Base-by-base conservation (phyloP, 2,113 vertebrate species). In the Syngnathus floridae region DNA sequence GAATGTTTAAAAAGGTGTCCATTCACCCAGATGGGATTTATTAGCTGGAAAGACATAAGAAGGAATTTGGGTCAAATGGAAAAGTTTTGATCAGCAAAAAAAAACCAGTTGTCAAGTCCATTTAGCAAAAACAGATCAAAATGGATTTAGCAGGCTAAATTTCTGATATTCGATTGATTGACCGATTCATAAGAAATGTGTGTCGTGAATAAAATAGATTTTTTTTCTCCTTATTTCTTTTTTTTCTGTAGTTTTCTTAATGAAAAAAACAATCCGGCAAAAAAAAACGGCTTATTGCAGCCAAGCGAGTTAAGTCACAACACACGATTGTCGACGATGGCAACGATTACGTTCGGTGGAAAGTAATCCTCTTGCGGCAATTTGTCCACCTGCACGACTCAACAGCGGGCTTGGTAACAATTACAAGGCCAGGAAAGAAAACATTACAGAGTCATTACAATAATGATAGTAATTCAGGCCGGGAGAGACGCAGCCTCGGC, bases 391-490 rank as follows among this genome's bases (percentile, higher is more conserved):
- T 90, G 87, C 74, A 73, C 77, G 79, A 79, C 77, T 84, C 81
- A 89, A 75, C 81, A 76, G 75, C 69, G 52, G 79, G 84, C 74
- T 88, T 86, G 88, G 82, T 80, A 90, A 88, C 86, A 89, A 88
- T 89, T 89, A 90, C 83, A 81, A 79, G 75, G 64, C 79, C 86
- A 80, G 86, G 86, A 89, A 89, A 88, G 85, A 82, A 89, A 88
- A 87, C 85, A 90, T 89, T 87, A 90, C 74, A 78, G 83, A 89
- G 81, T 80, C 87, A 88, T 90, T 90, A 90, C 78, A 85, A 80
- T 91, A 90, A 91, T 89, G 85, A 90, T 84, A 88, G 88, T 91
- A 74, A 87, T 90, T 86, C 82, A 79, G 81, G 69, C 65, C 71
- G 80, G 78, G 78, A 79, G 67, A 82, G 82, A 86, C 66, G 65